These are phyloP conservation scores for Drosophila lutescens DNA, from an alignment of 2,888 invertebrate species.

Conservation along the genomic window DNA sequence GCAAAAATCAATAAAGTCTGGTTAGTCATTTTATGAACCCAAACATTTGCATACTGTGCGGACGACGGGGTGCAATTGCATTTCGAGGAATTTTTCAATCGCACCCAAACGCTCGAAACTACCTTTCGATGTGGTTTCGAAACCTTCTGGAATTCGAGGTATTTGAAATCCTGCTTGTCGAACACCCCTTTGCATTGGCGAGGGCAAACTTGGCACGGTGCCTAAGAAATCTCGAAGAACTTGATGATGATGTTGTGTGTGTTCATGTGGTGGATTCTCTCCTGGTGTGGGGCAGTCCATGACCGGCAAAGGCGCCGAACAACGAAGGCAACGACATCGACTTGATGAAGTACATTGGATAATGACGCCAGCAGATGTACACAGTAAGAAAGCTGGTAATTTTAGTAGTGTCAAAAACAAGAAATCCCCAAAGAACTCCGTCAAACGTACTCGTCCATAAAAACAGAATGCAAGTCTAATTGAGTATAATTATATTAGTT, in stretches of 20 bases:
- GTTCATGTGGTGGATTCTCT: conserved; percentile 21
- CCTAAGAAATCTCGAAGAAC: conserved; percentile 56
- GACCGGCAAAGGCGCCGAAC: conserved; percentile 61
- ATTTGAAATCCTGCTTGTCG: conserved; percentile 38
- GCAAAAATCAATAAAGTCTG: conserved; percentile 63
- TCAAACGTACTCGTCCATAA: background rate
- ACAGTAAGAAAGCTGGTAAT: background rate
- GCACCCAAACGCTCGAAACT: conserved; percentile 4
- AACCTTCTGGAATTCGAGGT: conserved; percentile 27
- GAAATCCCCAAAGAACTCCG: too few relatives aligned
- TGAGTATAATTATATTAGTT: too few relatives aligned
- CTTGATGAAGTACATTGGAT: conserved; percentile 76
- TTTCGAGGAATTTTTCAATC: background rate
- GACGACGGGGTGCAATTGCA: background rate
- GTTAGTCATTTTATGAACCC: conserved; percentile 52
- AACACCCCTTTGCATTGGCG: conserved; percentile 30
- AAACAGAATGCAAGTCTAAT: background rate
- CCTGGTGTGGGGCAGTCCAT: conserved; percentile 51
- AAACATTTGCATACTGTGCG: conserved; percentile 16
- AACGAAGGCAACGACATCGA: conserved; percentile 42
- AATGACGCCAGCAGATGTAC: conserved; percentile 65
- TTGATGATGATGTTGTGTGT: conserved; percentile 35
- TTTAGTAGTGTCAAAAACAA: background rate
- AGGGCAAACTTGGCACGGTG: conserved; percentile 59
- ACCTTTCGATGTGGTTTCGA: background rate